These are phyloP conservation scores for Heliconius ismenius DNA, from an alignment of 2,888 invertebrate genomes.

Conservation along the genomic window DNA sequence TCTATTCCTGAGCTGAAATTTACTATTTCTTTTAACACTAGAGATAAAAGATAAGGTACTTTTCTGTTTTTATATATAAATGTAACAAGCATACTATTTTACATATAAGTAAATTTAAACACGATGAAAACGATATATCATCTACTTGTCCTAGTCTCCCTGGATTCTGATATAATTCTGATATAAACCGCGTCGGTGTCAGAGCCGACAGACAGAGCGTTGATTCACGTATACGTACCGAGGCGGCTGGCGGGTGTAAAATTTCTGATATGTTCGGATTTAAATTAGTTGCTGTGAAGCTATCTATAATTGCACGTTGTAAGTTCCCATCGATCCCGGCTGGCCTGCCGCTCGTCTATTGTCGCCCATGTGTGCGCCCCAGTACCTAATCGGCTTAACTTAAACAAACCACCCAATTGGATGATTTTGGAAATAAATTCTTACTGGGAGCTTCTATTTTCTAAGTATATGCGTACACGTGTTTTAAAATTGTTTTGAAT, in stretches of 20 bases:
- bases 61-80: too few relatives aligned
- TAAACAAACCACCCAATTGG: slow-evolving; percentile 73
- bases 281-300: slow-evolving; percentile 54
- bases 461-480: slow-evolving; percentile 44
- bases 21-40: neutral
- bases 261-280: slow-evolving; percentile 51
- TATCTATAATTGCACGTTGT: slow-evolving; percentile 60
- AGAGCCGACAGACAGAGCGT: too few relatives aligned
- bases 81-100: neutral
- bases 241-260: slow-evolving; percentile 49
- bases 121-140: slow-evolving; percentile 5
- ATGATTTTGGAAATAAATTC: slow-evolving; percentile 69
- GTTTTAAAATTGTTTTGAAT: slow-evolving; percentile 39
- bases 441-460: slow-evolving; percentile 57
- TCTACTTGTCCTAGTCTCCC: neutral
- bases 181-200: slow-evolving; percentile 13
- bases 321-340: slow-evolving; percentile 58
- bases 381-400: slow-evolving; percentile 66
- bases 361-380: slow-evolving; percentile 66
- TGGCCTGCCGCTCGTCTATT: slow-evolving; percentile 70
- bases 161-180: slow-evolving; percentile 16
- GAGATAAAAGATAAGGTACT: neutral
- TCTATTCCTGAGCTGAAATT: neutral
- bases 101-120: neutral
- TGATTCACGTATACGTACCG: slow-evolving; percentile 38